A percentile compares a stretch with the other conserved stretches of the same genome.
phyloP scores from a whole-genome alignment of 2,113 vertebrate genomes.

The Nipponia nippon region DNA sequence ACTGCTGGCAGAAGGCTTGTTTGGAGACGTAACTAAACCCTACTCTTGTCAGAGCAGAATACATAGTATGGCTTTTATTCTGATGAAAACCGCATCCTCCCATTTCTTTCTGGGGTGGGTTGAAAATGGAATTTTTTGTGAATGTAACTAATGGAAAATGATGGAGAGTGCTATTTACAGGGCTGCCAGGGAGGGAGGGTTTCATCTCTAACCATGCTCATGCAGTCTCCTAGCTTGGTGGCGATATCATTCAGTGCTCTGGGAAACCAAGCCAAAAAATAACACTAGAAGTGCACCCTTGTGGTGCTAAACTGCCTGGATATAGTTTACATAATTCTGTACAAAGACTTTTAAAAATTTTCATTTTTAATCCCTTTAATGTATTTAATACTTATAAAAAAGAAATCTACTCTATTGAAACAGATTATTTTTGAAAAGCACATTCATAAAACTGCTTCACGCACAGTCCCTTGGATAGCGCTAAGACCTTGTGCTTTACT shows the following conservation, averaged over 20 bases:
- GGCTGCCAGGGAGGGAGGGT: background rate
- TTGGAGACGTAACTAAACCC: background rate
- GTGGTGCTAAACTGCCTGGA: conserved; percentile 21
- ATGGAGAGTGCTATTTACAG: conserved; percentile 34
- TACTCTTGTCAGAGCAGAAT: conserved; percentile 16
- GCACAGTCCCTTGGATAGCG: background rate
- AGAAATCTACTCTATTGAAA: conserved; percentile 34
- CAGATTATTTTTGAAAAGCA: conserved; percentile 19
- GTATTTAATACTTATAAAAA: conserved; percentile 63
- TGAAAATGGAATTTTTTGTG: background rate
- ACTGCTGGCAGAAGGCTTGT: conserved; percentile 37
- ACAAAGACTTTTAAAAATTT: conserved; percentile 20
- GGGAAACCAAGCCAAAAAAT: conserved; percentile 46
- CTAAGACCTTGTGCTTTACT: conserved; percentile 48
- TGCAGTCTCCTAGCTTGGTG: conserved; percentile 7
- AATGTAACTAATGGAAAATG: background rate
- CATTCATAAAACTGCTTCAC: conserved; percentile 60
- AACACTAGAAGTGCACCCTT: conserved; percentile 47
- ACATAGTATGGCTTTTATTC: conserved; percentile 58
- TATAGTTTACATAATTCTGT: conserved; percentile 57
- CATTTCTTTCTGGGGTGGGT: background rate
- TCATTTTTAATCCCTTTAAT: conserved; percentile 53
- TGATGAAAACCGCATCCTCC: conserved; percentile 26
- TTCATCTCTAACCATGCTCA: conserved; percentile 8
- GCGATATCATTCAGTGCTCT: background rate